These are phyloP conservation scores for Hypotaenidia okinawae DNA, from an alignment of 2,797 vertebrate genomes.

Conservation along the genomic window DNA sequence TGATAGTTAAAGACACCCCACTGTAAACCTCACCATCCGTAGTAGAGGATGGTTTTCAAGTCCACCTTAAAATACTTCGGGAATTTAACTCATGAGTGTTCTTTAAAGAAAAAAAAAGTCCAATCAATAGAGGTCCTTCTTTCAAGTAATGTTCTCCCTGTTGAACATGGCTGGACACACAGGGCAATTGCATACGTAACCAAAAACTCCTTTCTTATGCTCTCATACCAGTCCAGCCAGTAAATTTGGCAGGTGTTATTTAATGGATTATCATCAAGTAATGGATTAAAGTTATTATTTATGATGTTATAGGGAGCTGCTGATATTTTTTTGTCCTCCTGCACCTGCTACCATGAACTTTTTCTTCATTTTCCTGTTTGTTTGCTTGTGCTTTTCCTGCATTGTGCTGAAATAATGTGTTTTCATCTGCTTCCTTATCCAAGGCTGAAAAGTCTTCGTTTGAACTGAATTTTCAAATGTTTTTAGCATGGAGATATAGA, in stretches of 20 bases:
- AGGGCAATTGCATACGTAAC: not conserved
- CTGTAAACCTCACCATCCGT: not conserved
- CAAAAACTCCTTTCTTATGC: not conserved
- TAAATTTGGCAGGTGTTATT: not conserved
- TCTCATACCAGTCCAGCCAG: not conserved
- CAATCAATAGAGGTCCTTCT: not conserved
- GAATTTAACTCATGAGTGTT: not conserved
- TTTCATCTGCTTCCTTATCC: not conserved
- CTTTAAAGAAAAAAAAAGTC: not conserved
- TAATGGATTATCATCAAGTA: not conserved
- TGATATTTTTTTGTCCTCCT: not conserved
- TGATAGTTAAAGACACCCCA: not conserved
- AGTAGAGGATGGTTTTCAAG: not conserved
- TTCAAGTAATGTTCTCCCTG: not conserved
- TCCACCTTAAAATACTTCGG: not conserved
- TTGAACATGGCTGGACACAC: not conserved
- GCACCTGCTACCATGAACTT: not conserved
- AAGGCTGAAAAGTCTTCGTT: not conserved
- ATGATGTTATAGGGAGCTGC: not conserved
- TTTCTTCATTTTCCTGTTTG: not conserved
- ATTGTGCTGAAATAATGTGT: not conserved
- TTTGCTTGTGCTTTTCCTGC: not conserved
- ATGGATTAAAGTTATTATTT: not conserved
- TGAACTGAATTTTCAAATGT: not conserved
- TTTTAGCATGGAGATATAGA: not conserved